These are phyloP conservation scores for Illadopsis cleaveri DNA, from an alignment of 2,113 vertebrate species.

Conservation along the genomic window DNA sequence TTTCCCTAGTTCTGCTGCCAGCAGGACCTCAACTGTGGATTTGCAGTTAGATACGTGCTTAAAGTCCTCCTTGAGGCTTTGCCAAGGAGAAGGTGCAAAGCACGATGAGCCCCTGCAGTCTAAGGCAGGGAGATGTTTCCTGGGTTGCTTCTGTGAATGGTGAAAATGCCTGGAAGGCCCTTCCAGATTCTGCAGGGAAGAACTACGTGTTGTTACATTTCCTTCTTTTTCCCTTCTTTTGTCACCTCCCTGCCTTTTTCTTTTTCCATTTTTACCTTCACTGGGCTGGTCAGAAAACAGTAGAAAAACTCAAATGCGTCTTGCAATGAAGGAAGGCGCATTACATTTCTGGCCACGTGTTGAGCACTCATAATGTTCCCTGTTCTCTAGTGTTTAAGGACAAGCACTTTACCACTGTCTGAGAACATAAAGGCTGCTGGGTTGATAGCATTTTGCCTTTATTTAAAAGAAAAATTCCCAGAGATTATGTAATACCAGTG, in stretches of 20 bases:
- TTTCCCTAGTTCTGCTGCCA: slow-evolving; percentile 32
- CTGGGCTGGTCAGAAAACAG: neutral
- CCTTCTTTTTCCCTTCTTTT: neutral
- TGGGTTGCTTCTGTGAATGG: neutral
- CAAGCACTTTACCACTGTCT: neutral
- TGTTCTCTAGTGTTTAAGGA: neutral
- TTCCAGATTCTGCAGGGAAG: neutral
- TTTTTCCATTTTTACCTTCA: neutral
- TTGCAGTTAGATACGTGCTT: neutral
- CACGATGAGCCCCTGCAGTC: accelerated
- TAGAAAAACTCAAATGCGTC: neutral
- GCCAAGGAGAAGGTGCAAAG: neutral
- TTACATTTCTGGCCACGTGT: neutral
- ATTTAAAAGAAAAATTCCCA: neutral
- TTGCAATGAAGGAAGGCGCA: neutral
- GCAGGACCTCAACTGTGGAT: neutral
- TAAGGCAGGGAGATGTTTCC: neutral
- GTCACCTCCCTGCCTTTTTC: no score
- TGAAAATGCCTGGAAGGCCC: neutral
- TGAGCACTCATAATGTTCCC: neutral
- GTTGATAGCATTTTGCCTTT: neutral
- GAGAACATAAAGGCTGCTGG: neutral
- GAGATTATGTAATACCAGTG: neutral
- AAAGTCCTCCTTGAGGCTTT: neutral
- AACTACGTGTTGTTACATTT: neutral